Evolutionary conservation across 2,113 vertebrate genomes (phyloP).

Genomic region (Paracanthobrama guichenoti): DNA sequence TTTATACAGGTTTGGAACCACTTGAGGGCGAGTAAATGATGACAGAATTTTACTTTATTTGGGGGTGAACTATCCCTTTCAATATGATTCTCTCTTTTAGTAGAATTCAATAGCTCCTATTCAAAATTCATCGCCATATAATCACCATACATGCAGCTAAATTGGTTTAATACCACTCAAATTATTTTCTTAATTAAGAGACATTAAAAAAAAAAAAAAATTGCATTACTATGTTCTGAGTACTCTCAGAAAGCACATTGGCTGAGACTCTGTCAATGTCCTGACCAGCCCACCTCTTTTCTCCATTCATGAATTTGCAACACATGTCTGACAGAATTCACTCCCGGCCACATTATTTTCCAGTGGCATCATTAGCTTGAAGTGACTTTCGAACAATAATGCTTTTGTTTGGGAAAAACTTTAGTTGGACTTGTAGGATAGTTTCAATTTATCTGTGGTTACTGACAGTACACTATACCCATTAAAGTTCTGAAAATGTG

Average conservation of each 20-base stretch:
- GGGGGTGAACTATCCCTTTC: too few species aligned
- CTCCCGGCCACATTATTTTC: not conserved
- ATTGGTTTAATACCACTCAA: not conserved
- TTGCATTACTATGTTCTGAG: not conserved
- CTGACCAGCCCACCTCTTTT: not conserved
- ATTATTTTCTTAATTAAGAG: not conserved
- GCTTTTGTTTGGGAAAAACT: constrained; percentile 23
- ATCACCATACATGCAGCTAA: not conserved
- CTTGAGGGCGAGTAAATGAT: too few species aligned
- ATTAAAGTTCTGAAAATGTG: not conserved
- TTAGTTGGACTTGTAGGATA: not conserved
- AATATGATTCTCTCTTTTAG: not conserved
- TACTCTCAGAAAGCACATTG: not conserved
- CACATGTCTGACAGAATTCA: constrained; percentile 10
- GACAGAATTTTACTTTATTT: too few species aligned
- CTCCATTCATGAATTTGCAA: constrained; percentile 20
- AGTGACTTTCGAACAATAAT: not conserved
- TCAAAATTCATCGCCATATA: not conserved
- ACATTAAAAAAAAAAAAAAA: not conserved
- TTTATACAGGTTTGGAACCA: too few species aligned
- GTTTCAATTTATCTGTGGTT: constrained; percentile 1
- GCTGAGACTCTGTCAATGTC: not conserved
- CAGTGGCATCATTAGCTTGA: not conserved
- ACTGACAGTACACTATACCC: not conserved
- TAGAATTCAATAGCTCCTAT: not conserved